phyloP scores from a whole-genome alignment of 2,888 invertebrate genomes.

The Platypus cylindrus region DNA sequence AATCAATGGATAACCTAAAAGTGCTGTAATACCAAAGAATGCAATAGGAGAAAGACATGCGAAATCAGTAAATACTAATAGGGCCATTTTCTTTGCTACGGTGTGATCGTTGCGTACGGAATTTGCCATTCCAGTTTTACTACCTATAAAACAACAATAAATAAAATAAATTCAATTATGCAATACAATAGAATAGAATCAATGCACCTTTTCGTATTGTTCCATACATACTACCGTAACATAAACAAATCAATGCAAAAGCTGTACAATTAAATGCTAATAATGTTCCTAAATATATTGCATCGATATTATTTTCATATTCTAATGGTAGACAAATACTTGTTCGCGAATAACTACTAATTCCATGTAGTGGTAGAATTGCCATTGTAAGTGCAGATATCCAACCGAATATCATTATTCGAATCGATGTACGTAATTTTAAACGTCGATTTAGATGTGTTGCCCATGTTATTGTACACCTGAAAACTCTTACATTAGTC shows the following conservation, averaged over 20 bases:
- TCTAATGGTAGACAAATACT: conserved; percentile 56
- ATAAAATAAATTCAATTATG: conserved; percentile 3
- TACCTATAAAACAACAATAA: conserved; percentile 19
- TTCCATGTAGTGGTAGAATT: conserved; percentile 45
- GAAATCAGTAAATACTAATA: conserved; percentile 53
- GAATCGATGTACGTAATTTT: conserved; percentile 42
- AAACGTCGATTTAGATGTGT: conserved; percentile 49
- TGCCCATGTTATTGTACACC: conserved; percentile 43
- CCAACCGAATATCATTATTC: conserved; percentile 49
- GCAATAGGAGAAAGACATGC: conserved; percentile 52
- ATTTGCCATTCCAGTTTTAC: conserved; percentile 41
- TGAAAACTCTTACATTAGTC: conserved; percentile 9
- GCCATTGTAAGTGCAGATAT: conserved; percentile 44
- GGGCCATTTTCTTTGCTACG: conserved; percentile 53
- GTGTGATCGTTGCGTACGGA: conserved; percentile 36
- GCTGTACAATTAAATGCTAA: conserved; percentile 48
- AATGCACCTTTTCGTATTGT: conserved; percentile 36
- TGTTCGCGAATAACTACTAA: conserved; percentile 52
- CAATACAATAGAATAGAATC: neutral
- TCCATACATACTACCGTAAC: conserved; percentile 50
- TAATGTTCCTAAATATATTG: conserved; percentile 42
- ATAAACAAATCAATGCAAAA: conserved; percentile 48
- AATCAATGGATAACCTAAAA: conserved; percentile 48
- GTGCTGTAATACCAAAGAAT: conserved; percentile 51
- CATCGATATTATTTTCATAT: conserved; percentile 39